phyloP scores from a whole-genome alignment of 2,797 vertebrate species.

The Acomys russatus region DNA sequence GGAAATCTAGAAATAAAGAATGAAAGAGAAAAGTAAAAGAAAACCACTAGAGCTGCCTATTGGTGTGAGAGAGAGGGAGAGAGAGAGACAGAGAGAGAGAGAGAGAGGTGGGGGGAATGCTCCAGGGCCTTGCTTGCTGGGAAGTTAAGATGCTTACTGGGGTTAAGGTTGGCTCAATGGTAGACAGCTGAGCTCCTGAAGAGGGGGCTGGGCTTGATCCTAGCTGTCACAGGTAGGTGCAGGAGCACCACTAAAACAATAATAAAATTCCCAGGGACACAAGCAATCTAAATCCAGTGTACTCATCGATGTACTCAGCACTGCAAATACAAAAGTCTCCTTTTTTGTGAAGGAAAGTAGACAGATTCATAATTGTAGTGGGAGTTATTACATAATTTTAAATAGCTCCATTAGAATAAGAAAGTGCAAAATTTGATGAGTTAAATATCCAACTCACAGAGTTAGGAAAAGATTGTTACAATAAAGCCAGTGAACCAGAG shows the following conservation, averaged over 20 bases:
- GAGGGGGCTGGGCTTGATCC: neutral
- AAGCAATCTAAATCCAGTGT: neutral
- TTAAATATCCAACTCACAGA: slow-evolving; percentile 37
- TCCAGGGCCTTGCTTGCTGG: too few species aligned
- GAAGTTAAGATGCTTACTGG: neutral
- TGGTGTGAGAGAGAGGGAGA: neutral
- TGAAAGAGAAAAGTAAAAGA: neutral
- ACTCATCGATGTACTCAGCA: neutral
- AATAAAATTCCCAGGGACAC: neutral
- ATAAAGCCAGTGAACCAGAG: slow-evolving; percentile 23
- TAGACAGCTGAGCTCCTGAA: neutral
- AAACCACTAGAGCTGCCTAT: neutral
- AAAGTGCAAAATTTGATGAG: neutral
- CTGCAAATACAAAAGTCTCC: neutral
- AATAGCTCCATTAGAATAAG: slow-evolving; percentile 24
- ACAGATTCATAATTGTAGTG: neutral
- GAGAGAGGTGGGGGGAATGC: neutral
- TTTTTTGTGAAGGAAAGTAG: neutral
- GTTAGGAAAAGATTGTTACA: neutral
- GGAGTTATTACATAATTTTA: neutral
- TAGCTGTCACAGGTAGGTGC: neutral
- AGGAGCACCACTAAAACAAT: neutral
- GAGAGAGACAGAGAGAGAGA: neutral
- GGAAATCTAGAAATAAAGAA: neutral
- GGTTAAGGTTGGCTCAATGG: neutral